phyloP scores from a whole-genome alignment of 2,888 invertebrate species.

The Trilocha varians region DNA sequence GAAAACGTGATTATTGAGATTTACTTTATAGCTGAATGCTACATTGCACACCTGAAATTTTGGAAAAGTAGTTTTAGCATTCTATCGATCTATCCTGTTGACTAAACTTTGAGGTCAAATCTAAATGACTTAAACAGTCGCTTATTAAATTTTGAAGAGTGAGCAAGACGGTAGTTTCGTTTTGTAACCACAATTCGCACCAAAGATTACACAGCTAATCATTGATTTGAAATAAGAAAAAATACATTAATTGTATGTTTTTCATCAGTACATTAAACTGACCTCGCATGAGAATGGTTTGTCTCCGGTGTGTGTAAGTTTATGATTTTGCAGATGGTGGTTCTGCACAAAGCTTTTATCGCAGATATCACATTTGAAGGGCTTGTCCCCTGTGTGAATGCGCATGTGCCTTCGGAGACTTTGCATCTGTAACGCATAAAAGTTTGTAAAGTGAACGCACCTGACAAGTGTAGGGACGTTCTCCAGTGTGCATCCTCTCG shows the following conservation, averaged over 20 bases:
- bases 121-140: no score
- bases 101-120: no score
- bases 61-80: background rate
- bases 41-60: slow-evolving; percentile 60
- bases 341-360: slow-evolving; percentile 43
- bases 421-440: slow-evolving; percentile 35
- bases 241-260: background rate
- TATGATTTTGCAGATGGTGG: slow-evolving; percentile 46
- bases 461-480: slow-evolving; percentile 64
- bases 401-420: slow-evolving; percentile 44
- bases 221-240: background rate
- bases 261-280: slow-evolving; percentile 21
- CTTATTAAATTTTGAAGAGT: no score
- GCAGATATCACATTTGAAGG: slow-evolving; percentile 41
- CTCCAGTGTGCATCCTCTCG: slow-evolving; percentile 69
- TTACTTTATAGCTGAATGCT: slow-evolving; percentile 68
- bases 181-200: no score
- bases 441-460: slow-evolving; percentile 29
- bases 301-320: slow-evolving; percentile 43
- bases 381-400: slow-evolving; percentile 44
- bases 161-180: no score
- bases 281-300: slow-evolving; percentile 49
- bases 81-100: no score
- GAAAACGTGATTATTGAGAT: slow-evolving; percentile 63
- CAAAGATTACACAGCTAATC: no score